Evolutionary conservation across 2,113 vertebrate genomes (phyloP).

Genomic region (Barbus barbus): DNA sequence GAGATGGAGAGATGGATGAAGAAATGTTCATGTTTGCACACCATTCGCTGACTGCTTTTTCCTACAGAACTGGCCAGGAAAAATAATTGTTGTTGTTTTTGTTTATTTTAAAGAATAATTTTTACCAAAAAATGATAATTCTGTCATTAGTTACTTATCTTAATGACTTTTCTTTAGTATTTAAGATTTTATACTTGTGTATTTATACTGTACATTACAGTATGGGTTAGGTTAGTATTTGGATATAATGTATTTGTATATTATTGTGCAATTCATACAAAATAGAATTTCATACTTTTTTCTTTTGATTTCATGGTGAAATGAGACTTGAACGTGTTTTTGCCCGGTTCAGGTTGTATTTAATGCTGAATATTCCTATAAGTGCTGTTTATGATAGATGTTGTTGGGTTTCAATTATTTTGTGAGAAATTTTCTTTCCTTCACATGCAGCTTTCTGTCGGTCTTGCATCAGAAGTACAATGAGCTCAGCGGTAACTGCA

Average conservation of each 20-base stretch:
- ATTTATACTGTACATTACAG: neutral
- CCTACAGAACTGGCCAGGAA: neutral
- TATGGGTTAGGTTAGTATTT: no score
- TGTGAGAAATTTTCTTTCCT: neutral
- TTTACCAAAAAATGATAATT: neutral
- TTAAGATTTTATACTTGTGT: neutral
- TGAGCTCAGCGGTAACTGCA: slow-evolving; percentile 68
- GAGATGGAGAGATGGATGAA: neutral
- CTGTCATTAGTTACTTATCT: neutral
- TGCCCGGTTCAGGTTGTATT: neutral
- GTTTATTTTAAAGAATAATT: neutral
- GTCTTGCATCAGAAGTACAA: slow-evolving; percentile 21
- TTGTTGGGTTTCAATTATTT: neutral
- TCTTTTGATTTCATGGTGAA: neutral
- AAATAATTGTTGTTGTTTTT: neutral
- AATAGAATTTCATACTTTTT: neutral
- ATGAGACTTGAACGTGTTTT: neutral
- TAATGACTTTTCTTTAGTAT: neutral
- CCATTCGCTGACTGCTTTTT: neutral
- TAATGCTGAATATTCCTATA: neutral
- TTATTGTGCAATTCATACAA: neutral
- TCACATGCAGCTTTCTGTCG: neutral
- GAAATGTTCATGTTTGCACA: neutral
- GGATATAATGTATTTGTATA: neutral
- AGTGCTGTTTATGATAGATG: neutral